These are phyloP conservation scores for Tricholauxania praeusta DNA, from an alignment of 2,888 invertebrate species.

Conservation along the genomic window DNA sequence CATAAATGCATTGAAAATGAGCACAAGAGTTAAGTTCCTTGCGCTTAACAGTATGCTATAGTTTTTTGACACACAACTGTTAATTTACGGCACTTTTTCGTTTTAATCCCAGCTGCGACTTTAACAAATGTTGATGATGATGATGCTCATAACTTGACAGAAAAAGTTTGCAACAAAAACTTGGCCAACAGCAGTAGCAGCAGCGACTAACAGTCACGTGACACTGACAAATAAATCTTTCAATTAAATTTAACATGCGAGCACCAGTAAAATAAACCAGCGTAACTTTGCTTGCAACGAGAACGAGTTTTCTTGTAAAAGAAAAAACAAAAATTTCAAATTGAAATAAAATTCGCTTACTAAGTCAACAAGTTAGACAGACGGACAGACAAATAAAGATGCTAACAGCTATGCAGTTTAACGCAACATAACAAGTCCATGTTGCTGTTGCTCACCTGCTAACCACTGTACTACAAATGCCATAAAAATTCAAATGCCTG, in stretches of 20 bases:
- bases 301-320: too few relatives aligned
- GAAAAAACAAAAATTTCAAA: too few relatives aligned
- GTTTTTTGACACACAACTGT: too few relatives aligned
- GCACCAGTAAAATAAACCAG: background rate
- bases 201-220: conserved; percentile 11
- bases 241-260: conserved; percentile 3
- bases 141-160: background rate
- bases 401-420: background rate
- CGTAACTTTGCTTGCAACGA: background rate
- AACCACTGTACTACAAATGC: too few relatives aligned
- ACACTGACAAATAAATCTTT: conserved; percentile 34
- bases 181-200: background rate
- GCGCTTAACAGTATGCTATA: too few relatives aligned
- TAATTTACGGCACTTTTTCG: too few relatives aligned
- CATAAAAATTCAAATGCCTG: too few relatives aligned
- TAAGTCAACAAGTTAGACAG: background rate
- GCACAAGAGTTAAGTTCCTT: too few relatives aligned
- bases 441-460: conserved; percentile 5
- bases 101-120: too few relatives aligned
- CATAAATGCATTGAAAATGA: too few relatives aligned
- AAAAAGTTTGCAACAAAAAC: background rate
- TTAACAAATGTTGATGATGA: background rate
- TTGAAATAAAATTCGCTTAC: background rate
- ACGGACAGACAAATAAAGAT: background rate
- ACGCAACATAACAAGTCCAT: background rate